Evolutionary conservation across 2,888 invertebrate species (phyloP), one percentile per base, ranked within the genome.

Genomic region (Troilus luridus): DNA sequence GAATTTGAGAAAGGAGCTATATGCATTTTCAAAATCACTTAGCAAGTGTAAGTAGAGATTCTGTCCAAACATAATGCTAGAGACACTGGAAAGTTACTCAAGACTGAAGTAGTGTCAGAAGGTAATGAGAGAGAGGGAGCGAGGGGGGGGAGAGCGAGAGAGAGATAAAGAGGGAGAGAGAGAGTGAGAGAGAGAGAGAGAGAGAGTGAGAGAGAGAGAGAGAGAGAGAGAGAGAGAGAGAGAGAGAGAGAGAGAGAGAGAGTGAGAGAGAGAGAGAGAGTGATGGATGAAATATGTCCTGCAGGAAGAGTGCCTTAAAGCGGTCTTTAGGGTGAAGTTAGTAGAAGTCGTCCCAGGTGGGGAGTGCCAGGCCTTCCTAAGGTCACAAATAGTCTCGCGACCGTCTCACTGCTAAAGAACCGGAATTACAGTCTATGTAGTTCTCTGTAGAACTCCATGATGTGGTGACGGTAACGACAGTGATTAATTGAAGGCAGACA

Each of bases 251-350:
- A n/a, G n/a, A n/a, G n/a, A n/a, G n/a, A n/a, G n/a, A n/a, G n/a
- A n/a, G n/a, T n/a, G 8, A 41, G 72, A 72, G 27, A 17, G 27
- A 72, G 72, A 72, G 72, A 27, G 72, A 27, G 14, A 12, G 67
- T 67, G 67, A 27, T 27, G 72, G 72, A 85, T 85, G 85, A 85
- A 85, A 85, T 85, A 85, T 85, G 21, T 41, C 56, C 56, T 56
- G 85, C 8, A 0, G 56, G 56, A 85, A 56, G 85, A n/a, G 56
- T 85, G 85, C 85, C 56, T 85, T 85, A 85, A 85, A 56, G 56
- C 24, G 85, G 85, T 85, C 85, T 85, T 85, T 85, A 85, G 85
- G 85, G 56, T 85, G 56, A 85, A 85, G 85, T 85, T 85, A 85
- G 11, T 8, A 54, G 81, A 81, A 85, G 21, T 85, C n/a, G 54